A percentile compares a stretch with the other conserved stretches of the same genome.
phyloP scores from a whole-genome alignment of 2,113 vertebrate genomes.

The Scophthalmus maximus region DNA sequence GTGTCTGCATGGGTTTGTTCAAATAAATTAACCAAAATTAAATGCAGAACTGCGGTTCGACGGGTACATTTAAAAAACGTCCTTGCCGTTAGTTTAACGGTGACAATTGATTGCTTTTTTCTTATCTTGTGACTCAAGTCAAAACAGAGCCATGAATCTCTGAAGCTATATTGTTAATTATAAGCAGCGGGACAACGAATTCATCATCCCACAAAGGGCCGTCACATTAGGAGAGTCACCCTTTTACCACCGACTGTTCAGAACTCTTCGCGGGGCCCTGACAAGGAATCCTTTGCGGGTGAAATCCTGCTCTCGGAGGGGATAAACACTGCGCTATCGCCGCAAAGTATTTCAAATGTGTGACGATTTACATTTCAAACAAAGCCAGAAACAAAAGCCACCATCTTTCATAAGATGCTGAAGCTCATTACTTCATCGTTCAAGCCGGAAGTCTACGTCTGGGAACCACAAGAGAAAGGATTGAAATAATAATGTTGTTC shows the following conservation, averaged over 20 bases:
- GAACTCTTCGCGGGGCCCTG: conserved; percentile 24
- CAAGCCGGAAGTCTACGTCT: background rate
- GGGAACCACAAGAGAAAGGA: background rate
- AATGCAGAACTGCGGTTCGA: background rate
- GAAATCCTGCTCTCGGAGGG: conserved; percentile 12
- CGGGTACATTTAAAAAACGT: background rate
- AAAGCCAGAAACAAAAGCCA: conserved; percentile 1
- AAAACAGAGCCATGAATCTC: conserved; percentile 17
- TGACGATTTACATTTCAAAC: conserved; percentile 13
- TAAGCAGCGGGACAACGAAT: conserved; percentile 12
- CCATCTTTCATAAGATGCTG: background rate
- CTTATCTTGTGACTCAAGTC: background rate
- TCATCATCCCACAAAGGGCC: conserved; percentile 22
- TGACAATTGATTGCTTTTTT: background rate
- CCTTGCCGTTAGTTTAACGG: background rate
- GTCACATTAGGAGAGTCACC: conserved; percentile 36
- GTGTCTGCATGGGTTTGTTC: background rate
- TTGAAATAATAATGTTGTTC: no score
- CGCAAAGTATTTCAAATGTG: conserved; percentile 1
- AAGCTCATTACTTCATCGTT: background rate
- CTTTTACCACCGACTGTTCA: conserved; percentile 62
- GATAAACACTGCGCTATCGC: background rate
- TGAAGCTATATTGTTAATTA: conserved; percentile 6
- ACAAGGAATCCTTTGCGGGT: conserved; percentile 37
- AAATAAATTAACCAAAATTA: conserved; percentile 20